These are phyloP conservation scores for Chironomus tepperi DNA, from an alignment of 1,140 invertebrate genomes.

Conservation along the genomic window DNA sequence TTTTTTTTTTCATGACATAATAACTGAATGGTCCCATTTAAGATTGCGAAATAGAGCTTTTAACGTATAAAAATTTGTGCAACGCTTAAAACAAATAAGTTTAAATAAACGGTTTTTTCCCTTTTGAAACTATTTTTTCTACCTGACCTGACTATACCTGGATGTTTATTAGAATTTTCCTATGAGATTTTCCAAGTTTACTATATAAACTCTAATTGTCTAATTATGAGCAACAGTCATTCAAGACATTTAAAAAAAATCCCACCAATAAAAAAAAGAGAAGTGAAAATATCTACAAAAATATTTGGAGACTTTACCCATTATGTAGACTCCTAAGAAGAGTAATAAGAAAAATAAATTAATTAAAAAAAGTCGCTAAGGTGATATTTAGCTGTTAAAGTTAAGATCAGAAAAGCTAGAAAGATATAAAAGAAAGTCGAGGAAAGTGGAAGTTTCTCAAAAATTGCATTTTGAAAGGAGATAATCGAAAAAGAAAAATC, in stretches of 20 bases:
- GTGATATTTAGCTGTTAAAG: conserved; percentile 1
- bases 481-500: background rate
- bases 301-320: background rate
- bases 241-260: background rate
- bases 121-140: too few species aligned
- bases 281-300: background rate
- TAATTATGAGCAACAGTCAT: background rate
- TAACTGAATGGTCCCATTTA: too few species aligned
- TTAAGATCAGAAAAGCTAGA: background rate
- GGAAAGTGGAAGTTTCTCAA: background rate
- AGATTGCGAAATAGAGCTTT: too few species aligned
- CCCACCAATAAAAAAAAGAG: too few species aligned
- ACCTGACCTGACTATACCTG: too few species aligned
- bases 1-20: too few species aligned
- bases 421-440: background rate
- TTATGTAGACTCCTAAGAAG: background rate
- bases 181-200: too few species aligned
- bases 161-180: too few species aligned
- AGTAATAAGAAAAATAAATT: background rate
- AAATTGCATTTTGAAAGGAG: background rate
- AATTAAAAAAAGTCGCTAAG: background rate
- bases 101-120: too few species aligned
- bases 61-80: too few species aligned
- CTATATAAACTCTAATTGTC: background rate
- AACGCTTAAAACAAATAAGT: too few species aligned